Conservation (phyloP, 2,113 vertebrate genomes). For the Lophochroa leadbeateri region DNA sequence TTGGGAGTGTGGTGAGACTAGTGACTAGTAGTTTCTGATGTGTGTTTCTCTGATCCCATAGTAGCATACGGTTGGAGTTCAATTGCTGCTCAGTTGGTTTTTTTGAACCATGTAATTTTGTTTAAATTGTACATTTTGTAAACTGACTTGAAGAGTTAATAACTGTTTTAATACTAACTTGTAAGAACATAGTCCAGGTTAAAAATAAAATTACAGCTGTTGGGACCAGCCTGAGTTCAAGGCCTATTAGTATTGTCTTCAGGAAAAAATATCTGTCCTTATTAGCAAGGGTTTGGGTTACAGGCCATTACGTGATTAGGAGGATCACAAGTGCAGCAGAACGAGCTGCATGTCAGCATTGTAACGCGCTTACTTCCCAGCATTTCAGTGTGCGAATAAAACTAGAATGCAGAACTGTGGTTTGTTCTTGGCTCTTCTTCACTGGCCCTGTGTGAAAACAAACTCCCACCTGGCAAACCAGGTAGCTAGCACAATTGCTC, state of each 20-base stretch:
- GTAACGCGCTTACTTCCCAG: background rate
- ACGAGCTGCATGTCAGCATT: background rate
- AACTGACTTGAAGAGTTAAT: slow-evolving; percentile 42
- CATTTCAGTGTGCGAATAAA: background rate
- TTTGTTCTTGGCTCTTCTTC: background rate
- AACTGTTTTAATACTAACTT: slow-evolving; percentile 21
- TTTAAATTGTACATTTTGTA: slow-evolving; percentile 46
- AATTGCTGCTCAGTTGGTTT: background rate
- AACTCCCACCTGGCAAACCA: background rate
- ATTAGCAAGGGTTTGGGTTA: slow-evolving; percentile 6
- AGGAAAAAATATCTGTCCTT: background rate
- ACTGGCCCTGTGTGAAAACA: background rate
- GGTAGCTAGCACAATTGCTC: background rate
- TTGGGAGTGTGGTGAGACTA: background rate
- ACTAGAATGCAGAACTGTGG: background rate
- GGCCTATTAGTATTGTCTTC: slow-evolving; percentile 8
- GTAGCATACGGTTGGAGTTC: background rate
- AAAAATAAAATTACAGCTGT: slow-evolving; percentile 60
- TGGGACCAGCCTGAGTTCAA: slow-evolving; percentile 12
- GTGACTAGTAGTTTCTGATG: background rate
- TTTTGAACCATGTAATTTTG: slow-evolving; percentile 1
- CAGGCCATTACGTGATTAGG: background rate
- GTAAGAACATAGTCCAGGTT: slow-evolving; percentile 9
- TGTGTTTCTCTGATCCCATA: background rate
- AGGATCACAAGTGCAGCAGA: background rate